These are phyloP conservation scores for Passer domesticus DNA, from an alignment of 2,113 vertebrate genomes.

Conservation along the genomic window DNA sequence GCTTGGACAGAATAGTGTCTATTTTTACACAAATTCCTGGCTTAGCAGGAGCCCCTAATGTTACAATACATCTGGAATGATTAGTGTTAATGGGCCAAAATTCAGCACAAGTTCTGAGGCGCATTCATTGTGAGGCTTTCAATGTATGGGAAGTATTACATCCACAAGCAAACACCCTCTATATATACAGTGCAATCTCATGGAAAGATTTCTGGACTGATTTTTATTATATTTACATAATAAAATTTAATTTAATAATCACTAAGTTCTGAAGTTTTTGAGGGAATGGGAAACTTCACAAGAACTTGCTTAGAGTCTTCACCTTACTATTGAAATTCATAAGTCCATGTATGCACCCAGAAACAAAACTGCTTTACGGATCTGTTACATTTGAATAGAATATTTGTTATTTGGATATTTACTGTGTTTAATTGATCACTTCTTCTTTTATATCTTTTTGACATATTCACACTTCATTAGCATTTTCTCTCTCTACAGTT, in stretches of 20 bases:
- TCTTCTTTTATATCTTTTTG: background rate
- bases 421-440: background rate
- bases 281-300: background rate
- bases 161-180: background rate
- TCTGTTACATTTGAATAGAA: background rate
- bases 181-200: background rate
- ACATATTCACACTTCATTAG: background rate
- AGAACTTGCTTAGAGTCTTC: background rate
- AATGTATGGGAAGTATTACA: background rate
- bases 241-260: background rate
- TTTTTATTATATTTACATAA: background rate
- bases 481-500: background rate
- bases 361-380: background rate
- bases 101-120: background rate
- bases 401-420: background rate
- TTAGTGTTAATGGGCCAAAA: background rate
- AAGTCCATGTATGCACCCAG: rapidly evolving
- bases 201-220: background rate
- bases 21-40: background rate
- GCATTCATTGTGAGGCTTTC: background rate
- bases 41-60: background rate
- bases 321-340: background rate
- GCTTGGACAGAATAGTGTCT: background rate
- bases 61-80: background rate
- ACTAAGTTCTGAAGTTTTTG: background rate